Evolutionary conservation across 2,113 vertebrate species (phyloP).

Genomic region (Anser brachyrhynchus): DNA sequence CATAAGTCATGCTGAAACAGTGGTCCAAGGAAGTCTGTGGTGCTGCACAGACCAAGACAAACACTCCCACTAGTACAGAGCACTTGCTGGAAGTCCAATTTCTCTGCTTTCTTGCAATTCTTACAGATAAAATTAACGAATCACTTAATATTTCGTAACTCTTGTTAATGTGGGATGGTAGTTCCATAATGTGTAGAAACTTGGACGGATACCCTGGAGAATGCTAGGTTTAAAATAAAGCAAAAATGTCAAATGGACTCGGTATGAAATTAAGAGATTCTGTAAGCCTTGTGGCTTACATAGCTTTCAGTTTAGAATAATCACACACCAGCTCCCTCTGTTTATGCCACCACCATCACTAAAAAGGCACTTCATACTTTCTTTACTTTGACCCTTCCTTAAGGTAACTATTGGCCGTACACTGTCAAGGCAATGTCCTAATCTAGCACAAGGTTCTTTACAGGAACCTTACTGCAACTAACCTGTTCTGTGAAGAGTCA

Average conservation of each 20-base stretch:
- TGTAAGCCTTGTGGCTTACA: not conserved
- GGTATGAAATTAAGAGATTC: not conserved
- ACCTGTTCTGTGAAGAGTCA: not conserved
- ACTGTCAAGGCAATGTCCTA: not conserved
- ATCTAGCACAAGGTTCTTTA: accelerated
- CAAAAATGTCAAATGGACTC: not conserved
- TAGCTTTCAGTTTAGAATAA: not conserved
- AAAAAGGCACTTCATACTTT: not conserved
- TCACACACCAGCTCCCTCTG: accelerated
- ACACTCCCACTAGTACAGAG: not conserved
- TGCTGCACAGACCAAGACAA: not conserved
- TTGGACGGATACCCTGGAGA: not conserved
- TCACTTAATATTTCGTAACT: not conserved
- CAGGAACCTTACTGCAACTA: not conserved
- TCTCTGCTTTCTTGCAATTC: not conserved
- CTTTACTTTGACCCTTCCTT: not conserved
- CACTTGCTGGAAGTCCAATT: not conserved
- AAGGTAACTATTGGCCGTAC: not conserved
- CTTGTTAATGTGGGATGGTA: not conserved
- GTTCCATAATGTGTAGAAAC: not conserved
- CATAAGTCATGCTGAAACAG: not conserved
- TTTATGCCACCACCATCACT: not conserved
- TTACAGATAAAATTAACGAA: not conserved
- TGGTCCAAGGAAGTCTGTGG: not conserved
- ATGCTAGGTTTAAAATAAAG: not conserved